phyloP scores from a whole-genome alignment of 2,888 invertebrate species.

The Phalera bucephala region DNA sequence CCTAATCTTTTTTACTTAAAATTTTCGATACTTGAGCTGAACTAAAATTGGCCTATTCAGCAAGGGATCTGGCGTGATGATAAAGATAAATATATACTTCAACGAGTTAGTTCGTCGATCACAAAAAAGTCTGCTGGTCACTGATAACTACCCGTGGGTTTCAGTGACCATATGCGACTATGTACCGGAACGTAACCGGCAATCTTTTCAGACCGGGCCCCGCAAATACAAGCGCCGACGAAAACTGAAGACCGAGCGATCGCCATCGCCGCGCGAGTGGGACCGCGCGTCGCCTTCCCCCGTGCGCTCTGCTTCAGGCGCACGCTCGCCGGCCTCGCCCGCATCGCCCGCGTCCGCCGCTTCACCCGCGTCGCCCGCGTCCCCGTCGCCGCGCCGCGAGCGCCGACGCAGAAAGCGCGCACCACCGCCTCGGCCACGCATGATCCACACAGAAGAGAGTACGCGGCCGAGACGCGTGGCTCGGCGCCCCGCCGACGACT shows the following conservation, averaged over 20 bases:
- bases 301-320: slow-evolving; percentile 54
- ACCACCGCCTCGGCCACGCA: slow-evolving; percentile 80
- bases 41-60: too few species aligned
- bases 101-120: too few species aligned
- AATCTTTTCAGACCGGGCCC: slow-evolving; percentile 86
- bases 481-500: slow-evolving; percentile 68
- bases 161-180: too few species aligned
- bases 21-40: too few species aligned
- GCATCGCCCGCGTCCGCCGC: slow-evolving; percentile 62
- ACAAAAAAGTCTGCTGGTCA: too few species aligned
- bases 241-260: slow-evolving; percentile 83
- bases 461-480: slow-evolving; percentile 48
- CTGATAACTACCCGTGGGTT: too few species aligned
- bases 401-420: too few species aligned
- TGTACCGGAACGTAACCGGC: too few species aligned
- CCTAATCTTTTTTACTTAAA: too few species aligned
- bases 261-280: slow-evolving; percentile 40
- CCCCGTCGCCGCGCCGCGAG: slow-evolving; percentile 18
- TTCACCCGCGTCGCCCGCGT: slow-evolving; percentile 53
- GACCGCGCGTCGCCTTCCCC: slow-evolving; percentile 26
- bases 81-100: too few species aligned
- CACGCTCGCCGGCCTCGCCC: slow-evolving; percentile 56
- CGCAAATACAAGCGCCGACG: slow-evolving; percentile 92
- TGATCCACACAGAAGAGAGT: slow-evolving; percentile 86
- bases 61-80: too few species aligned